Evolutionary conservation across 2,113 vertebrate genomes (phyloP).

Genomic region (Aplodontia rufa): DNA sequence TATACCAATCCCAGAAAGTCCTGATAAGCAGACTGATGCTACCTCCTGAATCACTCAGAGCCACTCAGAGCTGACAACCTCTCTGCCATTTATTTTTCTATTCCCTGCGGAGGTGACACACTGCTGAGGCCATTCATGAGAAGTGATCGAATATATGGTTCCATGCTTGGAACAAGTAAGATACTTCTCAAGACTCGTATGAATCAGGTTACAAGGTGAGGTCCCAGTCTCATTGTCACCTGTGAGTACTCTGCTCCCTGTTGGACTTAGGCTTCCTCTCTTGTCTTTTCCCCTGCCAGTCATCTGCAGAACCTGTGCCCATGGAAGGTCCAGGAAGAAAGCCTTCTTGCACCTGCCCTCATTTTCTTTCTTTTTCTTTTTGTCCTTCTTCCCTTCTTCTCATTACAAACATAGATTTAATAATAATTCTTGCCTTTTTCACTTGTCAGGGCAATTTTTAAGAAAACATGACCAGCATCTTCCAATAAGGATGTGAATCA

Average conservation of each 20-base stretch:
- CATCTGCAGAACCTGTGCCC: not conserved
- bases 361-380: not conserved
- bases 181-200: not conserved
- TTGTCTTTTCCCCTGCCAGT: not conserved
- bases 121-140: not conserved
- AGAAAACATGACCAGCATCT: not conserved
- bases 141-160: not conserved
- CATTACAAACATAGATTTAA: not conserved
- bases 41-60: not conserved
- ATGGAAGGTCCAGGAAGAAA: not conserved
- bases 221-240: not conserved
- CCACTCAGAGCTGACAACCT: not conserved
- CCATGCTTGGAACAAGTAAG: not conserved
- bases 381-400: not conserved
- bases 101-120: not conserved
- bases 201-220: not conserved
- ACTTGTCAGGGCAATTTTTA: not conserved
- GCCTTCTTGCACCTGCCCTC: not conserved
- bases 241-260: not conserved
- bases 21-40: not conserved
- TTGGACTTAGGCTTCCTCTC: not conserved
- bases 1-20: not conserved
- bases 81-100: not conserved
- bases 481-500: slow-evolving; percentile 16
- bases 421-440: not conserved